Percentiles rank a stretch among this genome's conserved stretches.
Evolutionary conservation across 2,888 invertebrate species (phyloP).

Genomic region (Drosophila ustulata): DNA sequence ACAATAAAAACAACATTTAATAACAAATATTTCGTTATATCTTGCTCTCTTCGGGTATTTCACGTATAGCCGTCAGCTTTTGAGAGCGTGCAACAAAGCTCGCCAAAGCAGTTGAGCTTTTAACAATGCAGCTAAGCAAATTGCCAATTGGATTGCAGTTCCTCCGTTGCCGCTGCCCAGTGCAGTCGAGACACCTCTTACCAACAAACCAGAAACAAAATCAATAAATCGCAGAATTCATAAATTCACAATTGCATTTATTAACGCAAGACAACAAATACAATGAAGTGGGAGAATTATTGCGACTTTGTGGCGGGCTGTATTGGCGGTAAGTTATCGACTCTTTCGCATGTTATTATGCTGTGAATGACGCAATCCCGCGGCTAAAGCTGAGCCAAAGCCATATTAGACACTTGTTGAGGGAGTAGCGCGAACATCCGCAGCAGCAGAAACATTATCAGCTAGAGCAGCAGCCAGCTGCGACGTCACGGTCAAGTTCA

Average conservation of each 20-base stretch:
- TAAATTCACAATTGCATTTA: conserved; percentile 34
- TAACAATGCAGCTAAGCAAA: conserved; percentile 20
- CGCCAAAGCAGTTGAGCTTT: conserved; percentile 33
- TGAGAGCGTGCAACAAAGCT: conserved; percentile 34
- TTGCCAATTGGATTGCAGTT: conserved; percentile 54
- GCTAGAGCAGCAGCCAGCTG: conserved; percentile 1
- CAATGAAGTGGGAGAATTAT: conserved; percentile 84
- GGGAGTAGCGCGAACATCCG: conserved; percentile 1
- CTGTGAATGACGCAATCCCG: conserved; percentile 64
- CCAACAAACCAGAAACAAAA: conserved; percentile 55
- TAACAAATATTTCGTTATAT: conserved; percentile 22
- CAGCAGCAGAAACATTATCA: conserved; percentile 3
- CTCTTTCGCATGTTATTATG: neutral
- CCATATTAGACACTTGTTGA: conserved; percentile 57
- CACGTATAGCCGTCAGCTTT: conserved; percentile 35
- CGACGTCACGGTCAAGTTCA: conserved; percentile 80
- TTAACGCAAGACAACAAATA: neutral
- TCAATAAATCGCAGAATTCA: conserved; percentile 38
- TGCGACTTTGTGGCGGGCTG: conserved; percentile 87
- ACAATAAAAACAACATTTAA: conserved; percentile 66
- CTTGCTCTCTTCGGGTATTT: conserved; percentile 12
- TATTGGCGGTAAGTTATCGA: conserved; percentile 86
- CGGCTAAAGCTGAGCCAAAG: neutral
- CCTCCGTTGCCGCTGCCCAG: conserved; percentile 38
- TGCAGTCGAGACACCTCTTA: conserved; percentile 52